These are phyloP conservation scores for Drosophila insularis DNA, from an alignment of 1,140 invertebrate species.

Conservation along the genomic window DNA sequence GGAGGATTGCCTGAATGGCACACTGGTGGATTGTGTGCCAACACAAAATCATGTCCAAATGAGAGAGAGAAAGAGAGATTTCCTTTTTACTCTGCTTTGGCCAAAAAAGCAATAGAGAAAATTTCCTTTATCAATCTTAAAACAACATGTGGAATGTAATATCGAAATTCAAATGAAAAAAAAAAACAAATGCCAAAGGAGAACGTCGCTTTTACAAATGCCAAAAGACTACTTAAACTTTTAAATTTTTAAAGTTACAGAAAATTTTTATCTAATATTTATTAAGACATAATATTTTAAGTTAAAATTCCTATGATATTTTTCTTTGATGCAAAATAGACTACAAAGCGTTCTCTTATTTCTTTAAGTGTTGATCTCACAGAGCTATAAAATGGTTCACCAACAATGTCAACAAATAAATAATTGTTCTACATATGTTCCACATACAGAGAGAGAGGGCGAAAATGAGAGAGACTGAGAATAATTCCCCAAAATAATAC, in stretches of 20 bases:
- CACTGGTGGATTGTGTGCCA: constrained; percentile 24
- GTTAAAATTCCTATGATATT: too few species aligned
- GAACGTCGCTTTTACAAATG: too few species aligned
- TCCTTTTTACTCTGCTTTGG: neutral
- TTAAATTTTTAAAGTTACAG: too few species aligned
- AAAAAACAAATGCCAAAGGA: too few species aligned
- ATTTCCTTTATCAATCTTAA: constrained; percentile 24
- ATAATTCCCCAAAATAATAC: constrained; percentile 49
- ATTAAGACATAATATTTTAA: too few species aligned
- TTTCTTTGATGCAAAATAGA: too few species aligned
- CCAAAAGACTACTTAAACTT: too few species aligned
- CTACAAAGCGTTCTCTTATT: too few species aligned
- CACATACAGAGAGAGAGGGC: constrained; percentile 17
- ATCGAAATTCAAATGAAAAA: neutral
- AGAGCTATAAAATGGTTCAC: too few species aligned
- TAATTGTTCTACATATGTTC: constrained; percentile 2
- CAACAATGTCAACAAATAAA: neutral
- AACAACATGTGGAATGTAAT: neutral
- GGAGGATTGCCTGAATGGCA: constrained; percentile 19
- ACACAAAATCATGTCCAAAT: neutral
- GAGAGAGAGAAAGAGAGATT: neutral
- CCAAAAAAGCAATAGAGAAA: neutral
- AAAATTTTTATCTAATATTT: too few species aligned
- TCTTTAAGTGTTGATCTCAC: too few species aligned
- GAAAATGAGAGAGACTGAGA: constrained; percentile 39